These are phyloP conservation scores for Platerodrilus igneus DNA, from an alignment of 2,888 invertebrate species.

Conservation along the genomic window DNA sequence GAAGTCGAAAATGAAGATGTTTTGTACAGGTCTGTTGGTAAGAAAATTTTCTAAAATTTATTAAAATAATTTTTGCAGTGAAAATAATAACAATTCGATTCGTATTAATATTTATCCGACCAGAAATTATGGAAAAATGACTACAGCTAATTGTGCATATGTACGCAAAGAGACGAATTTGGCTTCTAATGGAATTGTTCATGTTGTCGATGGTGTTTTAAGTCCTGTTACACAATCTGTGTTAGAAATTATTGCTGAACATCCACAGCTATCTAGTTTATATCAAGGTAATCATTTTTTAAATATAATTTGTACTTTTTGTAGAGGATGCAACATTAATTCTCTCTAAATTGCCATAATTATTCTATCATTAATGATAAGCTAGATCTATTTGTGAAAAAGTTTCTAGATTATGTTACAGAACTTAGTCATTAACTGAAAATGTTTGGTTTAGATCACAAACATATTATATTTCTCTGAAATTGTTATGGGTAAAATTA, in stretches of 20 bases:
- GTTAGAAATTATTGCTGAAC: slow-evolving; percentile 55
- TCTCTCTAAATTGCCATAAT: too few species aligned
- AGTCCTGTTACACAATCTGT: slow-evolving; percentile 53
- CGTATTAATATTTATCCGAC: slow-evolving; percentile 56
- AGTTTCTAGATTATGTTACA: too few species aligned
- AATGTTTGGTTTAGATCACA: too few species aligned
- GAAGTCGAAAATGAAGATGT: slow-evolving; percentile 57
- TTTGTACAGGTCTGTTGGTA: slow-evolving; percentile 40
- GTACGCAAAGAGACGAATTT: slow-evolving; percentile 58
- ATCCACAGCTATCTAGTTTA: slow-evolving; percentile 57
- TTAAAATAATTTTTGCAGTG: slow-evolving; percentile 37
- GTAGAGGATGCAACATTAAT: neutral
- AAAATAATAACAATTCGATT: slow-evolving; percentile 51
- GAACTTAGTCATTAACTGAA: too few species aligned
- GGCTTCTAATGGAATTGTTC: slow-evolving; percentile 63
- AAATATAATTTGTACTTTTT: slow-evolving; percentile 18
- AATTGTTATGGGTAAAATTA: too few species aligned
- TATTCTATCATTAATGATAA: neutral
- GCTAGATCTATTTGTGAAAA: too few species aligned
- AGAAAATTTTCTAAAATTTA: slow-evolving; percentile 2
- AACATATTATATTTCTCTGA: too few species aligned
- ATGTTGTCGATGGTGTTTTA: slow-evolving; percentile 59
- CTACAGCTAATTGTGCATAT: slow-evolving; percentile 66
- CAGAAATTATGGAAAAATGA: slow-evolving; percentile 47
- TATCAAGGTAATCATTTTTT: slow-evolving; percentile 50